Percentiles rank a stretch among this genome's conserved stretches.
phyloP scores from a whole-genome alignment of 92 coral and sea anemone genomes.

The Epizoanthus fatuus region DNA sequence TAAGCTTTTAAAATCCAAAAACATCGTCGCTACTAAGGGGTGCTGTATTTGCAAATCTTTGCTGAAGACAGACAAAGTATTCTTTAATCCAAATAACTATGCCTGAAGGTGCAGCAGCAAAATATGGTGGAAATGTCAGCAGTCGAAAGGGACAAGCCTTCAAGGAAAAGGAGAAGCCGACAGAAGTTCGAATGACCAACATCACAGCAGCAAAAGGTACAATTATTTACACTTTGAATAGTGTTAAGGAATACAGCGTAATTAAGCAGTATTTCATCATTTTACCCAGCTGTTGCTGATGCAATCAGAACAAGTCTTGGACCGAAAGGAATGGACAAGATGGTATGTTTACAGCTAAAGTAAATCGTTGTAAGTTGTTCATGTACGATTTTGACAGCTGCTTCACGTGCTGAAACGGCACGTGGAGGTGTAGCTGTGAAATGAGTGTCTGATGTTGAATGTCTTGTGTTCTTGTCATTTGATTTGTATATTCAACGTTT shows the following conservation, averaged over 20 bases:
- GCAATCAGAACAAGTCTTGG: conserved; percentile 98
- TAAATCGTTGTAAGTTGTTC: neutral
- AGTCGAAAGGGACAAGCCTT: conserved; percentile 78
- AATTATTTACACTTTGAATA: neutral
- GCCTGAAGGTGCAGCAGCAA: conserved; percentile 85
- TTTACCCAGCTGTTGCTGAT: conserved; percentile 91
- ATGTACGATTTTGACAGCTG: conserved; percentile 32
- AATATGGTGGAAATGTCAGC: conserved; percentile 42
- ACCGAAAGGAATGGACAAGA: conserved; percentile 99
- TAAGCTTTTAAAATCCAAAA: conserved; percentile 6
- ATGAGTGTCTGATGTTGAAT: neutral
- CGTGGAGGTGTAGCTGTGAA: conserved; percentile 12
- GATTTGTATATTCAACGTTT: neutral
- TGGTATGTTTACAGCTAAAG: conserved; percentile 72
- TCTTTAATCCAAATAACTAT: conserved; percentile 53
- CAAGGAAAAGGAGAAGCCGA: conserved; percentile 96
- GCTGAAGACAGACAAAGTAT: neutral
- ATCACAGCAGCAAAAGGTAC: conserved; percentile 97
- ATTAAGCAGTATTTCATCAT: neutral
- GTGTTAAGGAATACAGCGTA: neutral
- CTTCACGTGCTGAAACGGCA: conserved; percentile 20
- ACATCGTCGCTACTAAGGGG: neutral
- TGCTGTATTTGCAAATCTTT: neutral
- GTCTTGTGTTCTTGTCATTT: neutral
- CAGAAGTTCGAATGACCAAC: conserved; percentile 96